Conservation (phyloP, 2,113 vertebrate genomes). For the Saimiri boliviensis region DNA sequence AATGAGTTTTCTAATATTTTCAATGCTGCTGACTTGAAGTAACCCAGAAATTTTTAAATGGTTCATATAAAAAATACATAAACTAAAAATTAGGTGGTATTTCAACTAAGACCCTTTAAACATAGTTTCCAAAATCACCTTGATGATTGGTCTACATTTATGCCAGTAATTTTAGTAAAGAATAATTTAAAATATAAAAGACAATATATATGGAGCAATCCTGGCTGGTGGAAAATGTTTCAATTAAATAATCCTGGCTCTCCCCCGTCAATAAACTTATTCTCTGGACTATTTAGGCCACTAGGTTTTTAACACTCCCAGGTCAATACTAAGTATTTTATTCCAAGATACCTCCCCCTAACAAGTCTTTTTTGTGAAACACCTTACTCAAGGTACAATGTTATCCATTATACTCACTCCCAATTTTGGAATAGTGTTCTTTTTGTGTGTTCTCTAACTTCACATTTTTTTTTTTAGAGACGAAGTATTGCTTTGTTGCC, state of each 20-base stretch:
- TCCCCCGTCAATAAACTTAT: background rate
- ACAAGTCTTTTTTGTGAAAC: background rate
- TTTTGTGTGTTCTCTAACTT: background rate
- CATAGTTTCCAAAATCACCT: conserved; percentile 9
- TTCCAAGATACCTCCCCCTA: conserved; percentile 14
- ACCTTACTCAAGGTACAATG: background rate
- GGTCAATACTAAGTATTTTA: conserved; percentile 8
- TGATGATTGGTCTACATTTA: background rate
- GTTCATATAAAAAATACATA: background rate
- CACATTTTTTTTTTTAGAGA: too few species aligned
- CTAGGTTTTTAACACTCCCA: background rate
- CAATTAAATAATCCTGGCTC: background rate
- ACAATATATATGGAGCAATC: background rate
- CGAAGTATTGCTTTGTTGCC: too few species aligned
- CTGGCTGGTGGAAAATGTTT: background rate
- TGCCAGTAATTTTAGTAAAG: background rate
- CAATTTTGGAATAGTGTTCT: background rate
- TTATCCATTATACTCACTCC: background rate
- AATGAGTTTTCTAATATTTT: conserved; percentile 33
- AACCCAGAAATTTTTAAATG: background rate
- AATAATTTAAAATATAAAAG: conserved; percentile 40
- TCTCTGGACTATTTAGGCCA: background rate
- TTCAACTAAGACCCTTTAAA: background rate
- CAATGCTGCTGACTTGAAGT: background rate
- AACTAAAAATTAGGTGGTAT: background rate